phyloP scores from a whole-genome alignment of 37 sponge, comb jelly and placozoan genomes.

The Hormiphora californensis region DNA sequence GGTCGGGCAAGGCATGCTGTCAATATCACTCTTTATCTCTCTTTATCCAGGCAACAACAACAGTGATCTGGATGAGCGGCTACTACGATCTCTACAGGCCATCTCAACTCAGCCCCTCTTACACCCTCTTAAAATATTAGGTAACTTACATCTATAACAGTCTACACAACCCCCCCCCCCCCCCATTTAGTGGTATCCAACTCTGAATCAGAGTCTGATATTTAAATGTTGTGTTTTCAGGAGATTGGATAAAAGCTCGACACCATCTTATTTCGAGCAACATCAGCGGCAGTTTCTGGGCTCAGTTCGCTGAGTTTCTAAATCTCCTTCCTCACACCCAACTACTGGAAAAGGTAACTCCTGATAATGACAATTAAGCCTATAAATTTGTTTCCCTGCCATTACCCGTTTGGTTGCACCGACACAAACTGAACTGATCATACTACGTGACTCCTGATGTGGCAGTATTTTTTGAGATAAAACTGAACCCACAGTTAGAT shows the following conservation, averaged over 20 bases:
- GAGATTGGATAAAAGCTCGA: constrained; percentile 37
- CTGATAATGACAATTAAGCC: no score
- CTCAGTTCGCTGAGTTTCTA: constrained; percentile 33
- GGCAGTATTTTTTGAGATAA: no score
- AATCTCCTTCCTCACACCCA: constrained; percentile 35
- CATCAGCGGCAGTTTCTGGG: constrained; percentile 22
- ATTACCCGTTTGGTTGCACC: no score
- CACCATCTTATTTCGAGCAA: constrained; percentile 24
- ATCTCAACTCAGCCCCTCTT: constrained; percentile 30
- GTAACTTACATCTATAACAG: not conserved
- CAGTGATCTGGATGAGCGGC: no score
- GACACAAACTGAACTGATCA: no score
- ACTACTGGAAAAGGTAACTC: not conserved
- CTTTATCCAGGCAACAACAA: no score
- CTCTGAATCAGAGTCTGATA: not conserved
- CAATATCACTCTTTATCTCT: no score
- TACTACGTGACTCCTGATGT: no score
- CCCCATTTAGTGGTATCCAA: not conserved
- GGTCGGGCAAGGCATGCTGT: no score
- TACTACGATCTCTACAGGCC: not conserved
- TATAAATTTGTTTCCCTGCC: no score
- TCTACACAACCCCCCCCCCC: no score
- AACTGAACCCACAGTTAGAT: no score
- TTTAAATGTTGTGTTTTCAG: not conserved
- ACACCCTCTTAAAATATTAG: constrained; percentile 38